Evolutionary conservation across 1,140 invertebrate genomes (phyloP), one percentile per base, ranked within the genome.

Genomic region (Amphibalanus amphitrite): DNA sequence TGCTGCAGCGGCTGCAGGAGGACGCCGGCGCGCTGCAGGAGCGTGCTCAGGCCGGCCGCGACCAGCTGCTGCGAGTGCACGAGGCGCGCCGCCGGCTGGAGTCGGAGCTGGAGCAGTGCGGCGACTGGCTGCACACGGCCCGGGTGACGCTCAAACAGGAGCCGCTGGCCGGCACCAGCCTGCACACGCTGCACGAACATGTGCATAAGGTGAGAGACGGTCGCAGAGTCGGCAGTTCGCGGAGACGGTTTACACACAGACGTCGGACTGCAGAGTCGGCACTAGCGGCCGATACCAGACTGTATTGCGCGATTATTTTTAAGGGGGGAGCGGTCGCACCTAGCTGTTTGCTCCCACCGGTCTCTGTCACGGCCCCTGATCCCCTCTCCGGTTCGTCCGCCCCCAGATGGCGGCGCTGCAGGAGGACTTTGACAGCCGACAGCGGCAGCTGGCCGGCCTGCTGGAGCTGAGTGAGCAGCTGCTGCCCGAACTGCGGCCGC

Each of bases 121-220:
- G 89, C 74, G 86, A 90, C 74, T 94, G 91, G 91, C 81, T 93
- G 28, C 89, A 90, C 70, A 88, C 94, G 83, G 90, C 90, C 69
- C 91, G 94, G 82, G 89, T 91, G 23, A 59, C 47, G 47, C 47
- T 59, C 13, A 13, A 23, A 13, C 47, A 59, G 13, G 47, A 59
- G 47, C 47, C 47, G 47, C 47, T 59, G 13, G 23, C 47, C 10
- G 47, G 13, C 47, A 59, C 47, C 47, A 59, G 20, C 20, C 47
- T 59, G 47, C 13, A 13, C 47, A 59, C 23, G 1, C 47, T 59
- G 47, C 47, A 59, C 10, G 47, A 59, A 20, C 47, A 59, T 20
- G 47, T 23, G 6, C 47, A 20, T 23, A 59, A 59, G 47, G 47
- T 59, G 23, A 38, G n/a, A n/a, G n/a, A n/a, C n/a, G n/a, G n/a